Base-by-base conservation (phyloP, 2,888 invertebrate species). In the Biston betularia region DNA sequence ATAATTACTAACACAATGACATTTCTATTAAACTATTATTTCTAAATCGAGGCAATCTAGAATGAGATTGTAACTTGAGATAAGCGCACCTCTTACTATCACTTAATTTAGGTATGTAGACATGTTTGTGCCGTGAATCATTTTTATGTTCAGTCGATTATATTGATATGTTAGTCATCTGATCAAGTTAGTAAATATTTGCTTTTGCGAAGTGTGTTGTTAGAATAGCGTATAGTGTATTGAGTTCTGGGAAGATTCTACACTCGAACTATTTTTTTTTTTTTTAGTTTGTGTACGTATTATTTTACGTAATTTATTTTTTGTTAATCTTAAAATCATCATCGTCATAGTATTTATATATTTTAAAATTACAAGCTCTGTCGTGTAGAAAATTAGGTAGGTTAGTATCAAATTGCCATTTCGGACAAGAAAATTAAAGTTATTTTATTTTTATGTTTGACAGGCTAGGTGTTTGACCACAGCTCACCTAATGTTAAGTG, bases 1-100 rank as follows among this genome's bases (percentile, higher is more conserved):
- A 86, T 89, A 89, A 90, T 90, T 89, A 90, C 85, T 76, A 78
- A 79, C 79, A 84, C 86, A 85, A 88, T 87, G 88, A 91, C 86
- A 86, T 85, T 84, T 86, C 85, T 86, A 87, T 87, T 87, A 84
- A 69, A 79, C 81, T 80, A 82, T 82, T 83, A 81, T 83, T 70
- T 81, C 76, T 78, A 78, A 77, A 81, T 78, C 75, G 74, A 77
- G 76, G 73, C 79, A 78, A 83, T 82, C 82, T 80, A 77, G 79
- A 82, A 79, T 75, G 69, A 76, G 79, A 81, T 83, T 68, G 61
- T 65, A 75, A 56, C 68, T 64, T 59, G 12, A 75, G 80, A 81
- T 83, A 72, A 42, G 34, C 55, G 54, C 68, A 52, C 61, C 71
- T 70, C 49, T 65, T 52, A 58, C 70, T 72, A 72, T 71, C 70